A percentile compares a stretch with the other conserved stretches of the same genome.
These are phyloP conservation scores for Thomomys bottae DNA, from an alignment of 2,113 vertebrate species.

Conservation along the genomic window DNA sequence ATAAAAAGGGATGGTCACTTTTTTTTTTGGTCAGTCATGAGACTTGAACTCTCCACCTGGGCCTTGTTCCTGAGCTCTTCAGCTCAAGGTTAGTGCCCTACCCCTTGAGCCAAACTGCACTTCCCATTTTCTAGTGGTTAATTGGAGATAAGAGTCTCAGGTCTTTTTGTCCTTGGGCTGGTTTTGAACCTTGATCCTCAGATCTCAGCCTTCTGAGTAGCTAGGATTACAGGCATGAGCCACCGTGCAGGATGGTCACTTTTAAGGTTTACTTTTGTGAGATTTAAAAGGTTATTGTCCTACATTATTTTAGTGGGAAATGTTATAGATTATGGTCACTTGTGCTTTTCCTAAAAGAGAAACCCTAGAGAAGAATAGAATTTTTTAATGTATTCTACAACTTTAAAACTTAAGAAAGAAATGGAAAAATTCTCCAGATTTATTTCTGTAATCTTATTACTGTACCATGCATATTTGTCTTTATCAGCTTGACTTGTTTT, in stretches of 20 bases:
- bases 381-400: conserved; percentile 3
- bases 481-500: neutral
- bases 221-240: no score
- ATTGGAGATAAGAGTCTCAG: no score
- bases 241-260: no score
- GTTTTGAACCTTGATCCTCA: no score
- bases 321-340: neutral
- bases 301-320: conserved; percentile 10
- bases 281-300: conserved; percentile 8
- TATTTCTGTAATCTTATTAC: neutral
- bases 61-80: no score
- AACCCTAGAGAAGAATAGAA: conserved; percentile 16
- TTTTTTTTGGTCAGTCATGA: no score
- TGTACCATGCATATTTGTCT: neutral
- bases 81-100: no score
- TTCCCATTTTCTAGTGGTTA: no score
- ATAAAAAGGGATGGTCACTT: neutral
- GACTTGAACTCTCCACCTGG: no score
- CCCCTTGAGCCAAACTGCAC: no score
- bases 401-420: conserved; percentile 22
- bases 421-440: neutral
- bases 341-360: conserved; percentile 29
- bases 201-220: no score
- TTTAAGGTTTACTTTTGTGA: neutral
- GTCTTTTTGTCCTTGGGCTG: no score